These are phyloP conservation scores for Rhynchophorus ferrugineus DNA, from an alignment of 1,140 invertebrate species.

Conservation along the genomic window DNA sequence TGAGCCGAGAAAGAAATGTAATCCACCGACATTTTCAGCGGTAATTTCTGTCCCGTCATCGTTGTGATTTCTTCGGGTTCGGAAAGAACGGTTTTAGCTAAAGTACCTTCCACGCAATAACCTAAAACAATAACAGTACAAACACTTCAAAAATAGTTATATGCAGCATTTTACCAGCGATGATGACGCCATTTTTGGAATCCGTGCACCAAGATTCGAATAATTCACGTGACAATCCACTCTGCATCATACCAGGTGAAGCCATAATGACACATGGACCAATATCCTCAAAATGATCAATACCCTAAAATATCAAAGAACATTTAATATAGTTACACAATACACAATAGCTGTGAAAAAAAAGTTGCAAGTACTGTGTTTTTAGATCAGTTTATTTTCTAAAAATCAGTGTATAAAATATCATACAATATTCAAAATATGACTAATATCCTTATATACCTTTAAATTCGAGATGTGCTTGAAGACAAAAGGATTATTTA, in stretches of 20 bases:
- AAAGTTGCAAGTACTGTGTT: no score
- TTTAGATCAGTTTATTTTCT: no score
- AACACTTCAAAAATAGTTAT: neutral
- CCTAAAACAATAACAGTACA: slow-evolving; percentile 43
- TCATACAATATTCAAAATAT: neutral
- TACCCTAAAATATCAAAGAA: slow-evolving; percentile 57
- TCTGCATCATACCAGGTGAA: slow-evolving; percentile 99
- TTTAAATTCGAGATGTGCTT: slow-evolving; percentile 98
- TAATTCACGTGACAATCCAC: slow-evolving; percentile 90
- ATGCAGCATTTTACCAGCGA: slow-evolving; percentile 60
- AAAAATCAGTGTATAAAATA: no score
- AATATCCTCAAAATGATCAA: slow-evolving; percentile 99
- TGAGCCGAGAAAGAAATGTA: slow-evolving; percentile 99
- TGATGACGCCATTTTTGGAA: slow-evolving; percentile 95
- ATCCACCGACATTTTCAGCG: slow-evolving; percentile 95
- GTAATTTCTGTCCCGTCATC: slow-evolving; percentile 91
- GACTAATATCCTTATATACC: slow-evolving; percentile 43
- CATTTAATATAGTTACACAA: neutral
- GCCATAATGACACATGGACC: slow-evolving; percentile 99
- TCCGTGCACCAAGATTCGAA: slow-evolving; percentile 99
- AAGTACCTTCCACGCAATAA: slow-evolving; percentile 98
- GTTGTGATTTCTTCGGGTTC: slow-evolving; percentile 97
- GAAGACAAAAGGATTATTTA: slow-evolving; percentile 99
- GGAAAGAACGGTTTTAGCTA: slow-evolving; percentile 94
- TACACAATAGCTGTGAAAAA: no score